Base-by-base conservation (phyloP, 2,888 invertebrate genomes). In the Hemistola chrysoprasaria region DNA sequence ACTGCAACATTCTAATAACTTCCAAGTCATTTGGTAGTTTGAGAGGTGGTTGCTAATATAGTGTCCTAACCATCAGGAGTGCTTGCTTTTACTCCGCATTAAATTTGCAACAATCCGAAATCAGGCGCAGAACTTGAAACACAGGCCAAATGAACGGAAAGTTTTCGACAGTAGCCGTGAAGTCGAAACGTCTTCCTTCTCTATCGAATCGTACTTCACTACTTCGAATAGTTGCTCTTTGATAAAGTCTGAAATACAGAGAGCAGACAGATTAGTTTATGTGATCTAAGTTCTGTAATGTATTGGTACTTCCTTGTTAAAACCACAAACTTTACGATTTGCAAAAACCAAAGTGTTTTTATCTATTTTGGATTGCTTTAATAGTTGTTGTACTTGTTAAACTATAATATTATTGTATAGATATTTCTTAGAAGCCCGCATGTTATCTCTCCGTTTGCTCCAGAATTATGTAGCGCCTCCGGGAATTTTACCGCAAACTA, bases 31-130 rank as follows among this genome's bases (percentile, higher is more conserved):
- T 41, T 43, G 60, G 61, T 55, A 68, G 65, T 69, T 69, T 54
- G 61, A 63, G 8, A 28, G n/a, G 21, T 20, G 37, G 63, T 65
- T 65, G 67, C 66, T 71, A 72, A 76, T 76, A 75, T 71, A 69
- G 71, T 68, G 73, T 75, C 70, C 79, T 70, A 65, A 69, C 62
- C 60, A 76, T 74, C 65, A 59, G 62, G 67, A 59, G 59, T 62
- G 71, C 70, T 71, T 60, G 70, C 72, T 77, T 78, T 75, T 74
- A 72, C 66, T 76, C 56, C 46, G 53, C 61, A 73, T 72, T 77
- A 67, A 78, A 79, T 80, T 80, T 78, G 78, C 77, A 77, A 73
- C 76, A 77, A 79, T 78, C 67, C 65, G 58, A 78, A 82, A 76
- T 75, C 79, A 74, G 77, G 72, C 78, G 80, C 76, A 75, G 78